Evolutionary conservation across 2,113 vertebrate species (phyloP).

Genomic region (Cyprinodon brontotheroides): DNA sequence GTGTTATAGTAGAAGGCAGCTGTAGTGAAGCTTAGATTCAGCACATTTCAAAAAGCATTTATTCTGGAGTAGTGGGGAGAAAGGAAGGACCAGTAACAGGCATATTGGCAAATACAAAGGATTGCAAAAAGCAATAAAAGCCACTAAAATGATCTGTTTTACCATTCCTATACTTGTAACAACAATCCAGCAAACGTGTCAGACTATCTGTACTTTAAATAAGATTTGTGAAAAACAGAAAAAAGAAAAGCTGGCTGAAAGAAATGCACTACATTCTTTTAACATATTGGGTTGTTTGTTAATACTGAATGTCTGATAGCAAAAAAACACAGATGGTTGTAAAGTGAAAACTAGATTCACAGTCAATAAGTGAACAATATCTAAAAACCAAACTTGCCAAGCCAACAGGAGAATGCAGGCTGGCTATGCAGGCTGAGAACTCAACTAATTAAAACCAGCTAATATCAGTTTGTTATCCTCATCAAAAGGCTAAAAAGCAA

Average conservation of each 20-base stretch:
- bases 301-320: not conserved
- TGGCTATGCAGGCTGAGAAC: not conserved
- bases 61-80: too few relatives aligned
- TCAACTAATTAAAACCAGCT: not conserved
- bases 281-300: not conserved
- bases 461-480: not conserved
- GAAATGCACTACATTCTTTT: not conserved
- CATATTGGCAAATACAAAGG: too few relatives aligned
- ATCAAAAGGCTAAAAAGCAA: not conserved
- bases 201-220: too few relatives aligned
- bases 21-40: too few relatives aligned
- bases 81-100: too few relatives aligned
- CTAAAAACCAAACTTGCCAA: not conserved
- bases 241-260: not conserved
- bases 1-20: too few relatives aligned
- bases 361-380: not conserved
- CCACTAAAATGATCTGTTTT: too few relatives aligned
- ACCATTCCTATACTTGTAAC: too few relatives aligned
- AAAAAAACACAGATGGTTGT: not conserved
- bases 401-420: not conserved
- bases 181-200: too few relatives aligned
- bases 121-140: too few relatives aligned
- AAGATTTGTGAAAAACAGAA: too few relatives aligned
- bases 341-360: not conserved
- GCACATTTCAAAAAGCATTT: too few relatives aligned